Base-by-base conservation (phyloP, 2,888 invertebrate genomes). In the Oeneis ivallda region DNA sequence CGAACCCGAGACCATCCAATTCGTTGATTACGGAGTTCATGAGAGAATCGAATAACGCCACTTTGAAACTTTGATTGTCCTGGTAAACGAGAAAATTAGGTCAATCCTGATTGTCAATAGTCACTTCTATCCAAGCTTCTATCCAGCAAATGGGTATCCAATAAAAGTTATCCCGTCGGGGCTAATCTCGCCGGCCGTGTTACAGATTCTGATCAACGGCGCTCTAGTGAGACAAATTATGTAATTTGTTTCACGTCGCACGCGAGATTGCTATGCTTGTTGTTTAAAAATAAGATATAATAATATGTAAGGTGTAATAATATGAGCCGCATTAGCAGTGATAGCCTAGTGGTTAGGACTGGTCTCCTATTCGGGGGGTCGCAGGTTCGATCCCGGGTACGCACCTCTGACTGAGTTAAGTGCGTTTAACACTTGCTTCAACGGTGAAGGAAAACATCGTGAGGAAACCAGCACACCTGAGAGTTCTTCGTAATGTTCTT, bases 151-250 rank as follows among this genome's bases (percentile, higher is more conserved):
- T 69, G 59, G 64, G 54, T 64, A 68, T 67, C 65, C 49, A 65
- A 67, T 69, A 67, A 66, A 69, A 69, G 67, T 68, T 64, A 47
- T 54, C 17, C 71, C 69, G 61, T 39, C 50, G 70, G 62, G 72
- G 70, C 69, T 74, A 75, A 75, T 75, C 71, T 66, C 65, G 26
- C n/a, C 56, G 61, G 66, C 61, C 41, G 64, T 66, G 67, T 70
- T 63, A 70, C 78, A 73, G 80, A 78, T 73, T 77, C 76, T 78
- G 80, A 83, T 81, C 80, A 82, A 80, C 81, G 79, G 77, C 74
- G 15, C 77, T 74, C 76, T 77, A 74, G 70, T 74, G 77, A 81
- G 81, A 86, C 82, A 83, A 84, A 87, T 86, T 82, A 83, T 84
- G 85, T 83, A 84, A 87, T 87, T 87, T 86, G 85, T 85, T 84